Evolutionary conservation across 2,113 vertebrate genomes (phyloP).

Genomic region (Gavialis gangeticus): DNA sequence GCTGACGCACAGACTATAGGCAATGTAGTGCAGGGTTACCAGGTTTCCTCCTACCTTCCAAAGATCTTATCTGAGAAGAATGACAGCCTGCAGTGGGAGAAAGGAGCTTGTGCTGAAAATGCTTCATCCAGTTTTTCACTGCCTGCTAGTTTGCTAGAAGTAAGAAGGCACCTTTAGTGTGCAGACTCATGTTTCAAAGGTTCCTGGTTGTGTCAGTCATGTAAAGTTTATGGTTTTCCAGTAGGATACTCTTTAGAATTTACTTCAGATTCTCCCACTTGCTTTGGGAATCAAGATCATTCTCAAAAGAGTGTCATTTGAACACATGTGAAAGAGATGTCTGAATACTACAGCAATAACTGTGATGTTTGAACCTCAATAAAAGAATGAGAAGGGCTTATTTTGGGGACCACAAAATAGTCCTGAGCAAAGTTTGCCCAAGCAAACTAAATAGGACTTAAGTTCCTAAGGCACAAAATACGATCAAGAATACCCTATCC

Average conservation of each 20-base stretch:
- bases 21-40: neutral
- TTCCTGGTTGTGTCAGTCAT: neutral
- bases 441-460: too few species aligned
- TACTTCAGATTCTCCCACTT: neutral
- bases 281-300: neutral
- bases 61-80: neutral
- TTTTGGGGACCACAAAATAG: neutral
- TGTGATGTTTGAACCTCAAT: neutral
- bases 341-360: neutral
- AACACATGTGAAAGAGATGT: neutral
- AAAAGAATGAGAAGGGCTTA: neutral
- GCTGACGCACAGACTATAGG: neutral
- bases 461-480: too few species aligned
- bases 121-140: neutral
- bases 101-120: neutral
- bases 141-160: neutral
- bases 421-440: too few species aligned
- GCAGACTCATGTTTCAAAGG: neutral
- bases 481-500: too few species aligned
- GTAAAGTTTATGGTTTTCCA: neutral
- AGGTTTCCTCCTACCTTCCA: neutral
- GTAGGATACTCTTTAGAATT: neutral
- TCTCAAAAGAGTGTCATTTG: too few species aligned
- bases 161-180: neutral
- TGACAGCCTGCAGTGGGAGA: neutral